phyloP scores from a whole-genome alignment of 2,113 vertebrate species.

The Sinocyclocheilus grahami region DNA sequence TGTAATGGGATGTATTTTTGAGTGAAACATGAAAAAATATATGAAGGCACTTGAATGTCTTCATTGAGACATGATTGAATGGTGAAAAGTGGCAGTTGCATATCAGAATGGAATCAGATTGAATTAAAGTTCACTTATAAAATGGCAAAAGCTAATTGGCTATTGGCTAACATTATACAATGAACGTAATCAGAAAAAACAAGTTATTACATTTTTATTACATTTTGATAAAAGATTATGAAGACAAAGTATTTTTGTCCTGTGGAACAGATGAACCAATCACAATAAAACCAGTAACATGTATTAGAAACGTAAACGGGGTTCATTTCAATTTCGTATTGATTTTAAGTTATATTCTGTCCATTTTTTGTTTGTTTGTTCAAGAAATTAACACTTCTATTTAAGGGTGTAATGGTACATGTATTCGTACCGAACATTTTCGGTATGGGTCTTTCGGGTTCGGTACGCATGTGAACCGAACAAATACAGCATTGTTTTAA shows the following conservation, averaged over 20 bases:
- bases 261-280: background rate
- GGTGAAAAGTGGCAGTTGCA: background rate
- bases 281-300: background rate
- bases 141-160: background rate
- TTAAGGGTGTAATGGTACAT: too few species aligned
- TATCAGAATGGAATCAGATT: background rate
- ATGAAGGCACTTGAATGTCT: background rate
- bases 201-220: background rate
- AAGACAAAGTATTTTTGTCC: background rate
- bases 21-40: too few species aligned
- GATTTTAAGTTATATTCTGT: background rate
- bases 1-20: background rate
- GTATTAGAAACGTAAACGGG: background rate
- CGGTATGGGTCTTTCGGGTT: too few species aligned
- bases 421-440: too few species aligned
- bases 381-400: too few species aligned
- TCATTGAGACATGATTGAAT: background rate
- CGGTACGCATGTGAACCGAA: too few species aligned
- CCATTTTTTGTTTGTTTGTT: background rate
- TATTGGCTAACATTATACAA: background rate
- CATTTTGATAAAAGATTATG: background rate
- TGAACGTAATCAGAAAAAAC: background rate
- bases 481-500: too few species aligned
- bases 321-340: background rate
- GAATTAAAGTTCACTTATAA: background rate